A percentile compares a stretch with the other conserved stretches of the same genome.
These are phyloP conservation scores for Odontophorus gujanensis DNA, from an alignment of 2,113 vertebrate species.

Conservation along the genomic window DNA sequence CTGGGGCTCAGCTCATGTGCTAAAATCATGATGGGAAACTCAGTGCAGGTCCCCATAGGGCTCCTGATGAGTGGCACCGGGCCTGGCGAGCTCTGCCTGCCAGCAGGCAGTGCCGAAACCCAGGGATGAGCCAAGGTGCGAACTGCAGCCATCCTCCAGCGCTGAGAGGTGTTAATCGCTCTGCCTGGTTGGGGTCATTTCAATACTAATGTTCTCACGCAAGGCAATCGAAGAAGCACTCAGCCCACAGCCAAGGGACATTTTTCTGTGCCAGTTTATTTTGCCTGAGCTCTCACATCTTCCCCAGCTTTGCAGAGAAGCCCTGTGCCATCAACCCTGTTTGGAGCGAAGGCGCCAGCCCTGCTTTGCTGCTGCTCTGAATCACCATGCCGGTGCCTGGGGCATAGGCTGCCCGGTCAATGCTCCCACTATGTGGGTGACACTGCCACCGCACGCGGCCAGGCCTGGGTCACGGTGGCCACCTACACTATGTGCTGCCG, in stretches of 20 bases:
- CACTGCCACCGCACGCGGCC: constrained; percentile 8
- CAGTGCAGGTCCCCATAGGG: fast-evolving
- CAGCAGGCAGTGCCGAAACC: background rate
- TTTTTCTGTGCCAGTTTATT: background rate
- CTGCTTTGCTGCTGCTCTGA: background rate
- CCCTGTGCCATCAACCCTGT: background rate
- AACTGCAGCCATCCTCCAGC: background rate
- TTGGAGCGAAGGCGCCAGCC: background rate
- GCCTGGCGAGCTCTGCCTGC: background rate
- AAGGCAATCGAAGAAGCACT: constrained; percentile 34
- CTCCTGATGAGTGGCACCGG: background rate
- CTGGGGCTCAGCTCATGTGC: background rate
- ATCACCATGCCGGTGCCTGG: background rate
- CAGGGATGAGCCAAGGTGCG: constrained; percentile 16
- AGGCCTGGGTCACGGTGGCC: constrained; percentile 11
- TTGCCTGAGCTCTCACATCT: background rate
- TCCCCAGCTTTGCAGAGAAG: background rate
- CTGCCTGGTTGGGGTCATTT: constrained; percentile 32
- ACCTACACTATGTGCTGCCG: background rate
- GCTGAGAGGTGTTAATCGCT: constrained; percentile 15
- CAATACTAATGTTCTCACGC: background rate
- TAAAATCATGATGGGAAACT: background rate
- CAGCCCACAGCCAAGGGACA: background rate
- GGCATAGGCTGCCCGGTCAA: constrained; percentile 53
- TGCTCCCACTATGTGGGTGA: constrained; percentile 33